Conservation (phyloP, 2,888 invertebrate species). For the Lasioglossum leucozonium region DNA sequence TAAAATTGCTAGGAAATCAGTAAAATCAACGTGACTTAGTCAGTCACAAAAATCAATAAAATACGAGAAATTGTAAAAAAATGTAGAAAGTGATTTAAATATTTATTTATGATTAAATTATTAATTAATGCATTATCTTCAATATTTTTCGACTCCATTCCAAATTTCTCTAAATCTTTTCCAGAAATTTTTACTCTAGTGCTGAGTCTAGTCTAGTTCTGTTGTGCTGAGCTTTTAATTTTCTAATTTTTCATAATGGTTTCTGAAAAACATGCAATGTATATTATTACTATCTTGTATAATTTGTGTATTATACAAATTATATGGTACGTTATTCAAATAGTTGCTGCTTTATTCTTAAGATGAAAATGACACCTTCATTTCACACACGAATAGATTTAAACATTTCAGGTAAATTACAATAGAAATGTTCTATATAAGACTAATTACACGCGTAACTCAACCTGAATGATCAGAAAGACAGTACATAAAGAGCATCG, state of each 20-base stretch:
- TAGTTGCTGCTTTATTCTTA: neutral
- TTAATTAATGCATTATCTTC: neutral
- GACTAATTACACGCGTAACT: neutral
- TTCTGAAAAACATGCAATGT: no score
- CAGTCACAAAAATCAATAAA: neutral
- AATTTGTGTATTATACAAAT: no score
- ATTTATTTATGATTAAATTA: no score
- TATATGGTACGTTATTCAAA: no score
- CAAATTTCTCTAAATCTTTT: neutral
- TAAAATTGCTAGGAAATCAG: neutral
- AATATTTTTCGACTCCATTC: neutral
- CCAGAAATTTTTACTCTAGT: no score
- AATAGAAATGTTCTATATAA: neutral
- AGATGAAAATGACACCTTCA: neutral
- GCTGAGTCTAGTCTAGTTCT: no score
- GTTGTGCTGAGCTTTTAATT: no score
- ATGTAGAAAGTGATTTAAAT: no score
- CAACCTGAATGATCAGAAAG: neutral
- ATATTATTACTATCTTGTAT: neutral
- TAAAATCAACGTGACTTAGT: neutral
- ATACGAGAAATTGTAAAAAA: no score
- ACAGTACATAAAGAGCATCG: constrained; percentile 25
- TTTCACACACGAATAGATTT: neutral
- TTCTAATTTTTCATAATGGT: no score
- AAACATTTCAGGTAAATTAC: neutral